These are phyloP conservation scores for Synanthedon myopaeformis DNA, from an alignment of 2,888 invertebrate genomes.

Conservation along the genomic window DNA sequence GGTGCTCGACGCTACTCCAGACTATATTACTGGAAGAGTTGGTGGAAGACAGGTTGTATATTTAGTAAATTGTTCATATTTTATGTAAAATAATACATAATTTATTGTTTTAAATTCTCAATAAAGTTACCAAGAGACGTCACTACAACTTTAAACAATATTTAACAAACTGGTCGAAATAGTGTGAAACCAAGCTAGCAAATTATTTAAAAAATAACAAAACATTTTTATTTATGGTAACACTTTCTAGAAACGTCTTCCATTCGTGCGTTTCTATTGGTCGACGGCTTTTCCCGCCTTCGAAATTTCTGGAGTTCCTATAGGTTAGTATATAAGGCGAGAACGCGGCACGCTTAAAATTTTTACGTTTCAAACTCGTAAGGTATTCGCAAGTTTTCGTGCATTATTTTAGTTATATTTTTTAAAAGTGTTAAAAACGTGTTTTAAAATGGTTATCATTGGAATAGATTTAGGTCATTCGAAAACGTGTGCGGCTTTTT, in stretches of 20 bases:
- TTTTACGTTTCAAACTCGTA: not conserved
- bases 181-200: too few species aligned
- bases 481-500: slow-evolving; percentile 45
- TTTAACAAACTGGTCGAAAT: too few species aligned
- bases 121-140: too few species aligned
- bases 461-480: slow-evolving; percentile 54
- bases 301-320: slow-evolving; percentile 25
- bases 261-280: slow-evolving; percentile 31
- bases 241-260: slow-evolving; percentile 33
- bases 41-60: slow-evolving; percentile 43
- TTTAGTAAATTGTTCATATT: not conserved
- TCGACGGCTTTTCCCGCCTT: slow-evolving; percentile 9
- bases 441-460: slow-evolving; percentile 35
- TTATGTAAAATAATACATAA: not conserved
- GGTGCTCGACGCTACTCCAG: slow-evolving; percentile 40
- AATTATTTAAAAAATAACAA: not conserved
- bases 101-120: not conserved
- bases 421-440: slow-evolving; percentile 1
- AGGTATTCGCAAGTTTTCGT: slow-evolving; percentile 19
- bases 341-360: not conserved
- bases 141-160: too few species aligned
- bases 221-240: slow-evolving; percentile 15
- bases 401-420: slow-evolving; percentile 5
- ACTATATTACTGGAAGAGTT: slow-evolving; percentile 51
- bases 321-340: not conserved